Evolutionary conservation across 2,797 vertebrate genomes (phyloP).

Genomic region (Okamejei kenojei): DNA sequence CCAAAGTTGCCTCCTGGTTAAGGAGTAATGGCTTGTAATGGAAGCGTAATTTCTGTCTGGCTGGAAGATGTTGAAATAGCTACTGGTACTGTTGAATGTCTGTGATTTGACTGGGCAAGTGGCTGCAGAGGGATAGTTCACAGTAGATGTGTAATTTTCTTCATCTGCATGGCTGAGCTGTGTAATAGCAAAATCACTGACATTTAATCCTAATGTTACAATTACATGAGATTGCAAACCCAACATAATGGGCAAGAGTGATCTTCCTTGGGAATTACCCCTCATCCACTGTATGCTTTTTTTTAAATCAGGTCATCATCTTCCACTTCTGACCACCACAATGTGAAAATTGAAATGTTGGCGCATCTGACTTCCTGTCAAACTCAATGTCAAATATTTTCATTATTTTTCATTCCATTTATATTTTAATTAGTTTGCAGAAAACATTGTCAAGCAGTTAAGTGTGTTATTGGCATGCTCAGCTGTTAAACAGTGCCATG

Average conservation of each 20-base stretch:
- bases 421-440: too few species aligned
- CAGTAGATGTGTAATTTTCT: not conserved
- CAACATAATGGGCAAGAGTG: not conserved
- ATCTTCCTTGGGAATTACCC: too few species aligned
- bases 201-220: not conserved
- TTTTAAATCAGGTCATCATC: too few species aligned
- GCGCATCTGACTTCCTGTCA: too few species aligned
- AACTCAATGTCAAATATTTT: too few species aligned
- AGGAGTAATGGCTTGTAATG: not conserved
- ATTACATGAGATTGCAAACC: not conserved
- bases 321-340: too few species aligned
- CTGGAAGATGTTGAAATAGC: not conserved
- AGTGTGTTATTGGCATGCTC: too few species aligned
- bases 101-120: not conserved
- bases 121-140: not conserved
- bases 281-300: too few species aligned
- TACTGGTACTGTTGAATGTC: not conserved
- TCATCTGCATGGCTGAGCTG: not conserved
- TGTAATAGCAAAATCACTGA: not conserved
- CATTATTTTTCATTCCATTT: too few species aligned
- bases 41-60: not conserved
- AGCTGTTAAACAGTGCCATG: too few species aligned
- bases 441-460: too few species aligned
- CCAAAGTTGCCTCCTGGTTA: not conserved
- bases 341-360: too few species aligned